Evolutionary conservation across 2,113 vertebrate species (phyloP), one percentile per base, ranked within the genome.

Genomic region (human): DNA sequence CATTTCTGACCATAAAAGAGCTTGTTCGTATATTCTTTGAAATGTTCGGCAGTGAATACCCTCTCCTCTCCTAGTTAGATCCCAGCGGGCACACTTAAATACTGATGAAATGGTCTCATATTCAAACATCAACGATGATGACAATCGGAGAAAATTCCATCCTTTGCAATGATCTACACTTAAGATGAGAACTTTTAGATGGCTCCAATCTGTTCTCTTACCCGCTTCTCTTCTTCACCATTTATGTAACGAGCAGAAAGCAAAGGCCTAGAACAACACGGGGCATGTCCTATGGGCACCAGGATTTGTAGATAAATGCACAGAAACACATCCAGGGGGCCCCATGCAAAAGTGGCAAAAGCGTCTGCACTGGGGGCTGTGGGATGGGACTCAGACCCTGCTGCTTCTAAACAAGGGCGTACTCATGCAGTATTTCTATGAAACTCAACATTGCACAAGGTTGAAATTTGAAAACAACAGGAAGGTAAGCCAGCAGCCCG

Each of bases 1-100:
- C 0, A 23, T 16, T 52, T 52, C 70, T 38, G 10, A 11, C 40
- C 17, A 32, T 11, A 18, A 32, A 32, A 43, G 43, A 52, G 55
- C 35, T 18, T 1, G 9, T 27, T 3, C 0, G 10, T 20, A 17
- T 2, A 7, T 23, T 40, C 22, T 45, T 66, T 27, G 8, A 6
- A 61, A 18, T n/a, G 61, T 66, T 9, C 0, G 20, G 20, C 3
- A 27, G 20, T 17, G 66, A 10, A 17, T 6, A 16, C 10, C 38
- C 68, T 11, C 27, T 57, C 17, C 22, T 10, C 6, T 59, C 4
- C 12, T 35, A 5, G n/a, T 52, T 50, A 14, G 93, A 50, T 7
- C 70, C 14, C 87, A 68, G 3, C 0, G 8, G 40, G 73, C 6
- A 22, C 35, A 13, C 7, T 52, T 27, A 27, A 35, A 52, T 17